Base-by-base conservation (phyloP, 2,797 vertebrate genomes). In the Gadopsis bispinosus region DNA sequence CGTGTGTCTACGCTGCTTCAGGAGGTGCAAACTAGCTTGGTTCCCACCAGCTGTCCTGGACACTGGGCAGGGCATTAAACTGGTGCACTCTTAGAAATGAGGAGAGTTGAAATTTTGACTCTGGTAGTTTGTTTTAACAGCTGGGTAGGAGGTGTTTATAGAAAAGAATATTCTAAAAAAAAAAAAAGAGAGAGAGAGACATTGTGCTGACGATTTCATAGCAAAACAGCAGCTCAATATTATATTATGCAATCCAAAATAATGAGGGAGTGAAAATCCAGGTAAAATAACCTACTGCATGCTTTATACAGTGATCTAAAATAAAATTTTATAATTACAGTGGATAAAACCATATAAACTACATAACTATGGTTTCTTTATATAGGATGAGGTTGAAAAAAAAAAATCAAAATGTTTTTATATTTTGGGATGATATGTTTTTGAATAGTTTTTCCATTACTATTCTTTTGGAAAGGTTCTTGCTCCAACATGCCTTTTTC, bases 51-150 rank as follows among this genome's bases (percentile, higher is more conserved):
- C 96, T 13, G 94, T 98, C 71, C 94, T 99, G 90, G 98, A 99
- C 93, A 99, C 97, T 0, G 98, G 98, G 17, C 97, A 97, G 84
- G 98, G 98, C 22, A 97, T 99, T 88, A 99, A 99, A 92, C 96
- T 99, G 2, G 97, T 99, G 69, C 96, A 95, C 90, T 99, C 98
- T 11, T 99, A 93, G 73, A 53, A 3, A 39, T 26, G 7, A 10
- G 41, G 45, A 45, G 48, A n/a, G 17, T 12, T 47, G 26, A 37
- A 19, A 7, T 22, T 70, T 48, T 19, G 63, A 70, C 29, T 58
- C 26, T 17, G n/a, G 26, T 13, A 29, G 2, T 56, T 63, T 54
- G 22, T 20, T 55, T 67, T 55, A 47, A 54, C 12, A 55, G 39
- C 13, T 45, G 35, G 56, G 66, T 50, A 60, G 4, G 3, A 64